Conservation (phyloP, 2,113 vertebrate species). For the Anarrhichthys ocellatus region DNA sequence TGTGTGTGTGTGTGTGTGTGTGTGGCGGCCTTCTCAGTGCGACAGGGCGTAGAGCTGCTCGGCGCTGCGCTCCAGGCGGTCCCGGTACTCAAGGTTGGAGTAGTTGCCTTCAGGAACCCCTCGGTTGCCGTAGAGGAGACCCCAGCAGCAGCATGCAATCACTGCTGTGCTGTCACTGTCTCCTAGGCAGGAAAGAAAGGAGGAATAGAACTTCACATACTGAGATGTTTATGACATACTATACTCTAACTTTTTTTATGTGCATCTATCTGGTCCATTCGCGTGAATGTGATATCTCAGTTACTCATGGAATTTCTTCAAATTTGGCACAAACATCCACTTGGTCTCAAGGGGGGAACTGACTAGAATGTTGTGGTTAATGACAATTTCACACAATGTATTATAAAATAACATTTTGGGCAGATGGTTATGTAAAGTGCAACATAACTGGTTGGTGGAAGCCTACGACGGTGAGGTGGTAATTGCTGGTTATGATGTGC, state of each 20-base stretch:
- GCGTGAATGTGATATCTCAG: too few species aligned
- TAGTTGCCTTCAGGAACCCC: conserved; percentile 84
- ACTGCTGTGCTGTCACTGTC: conserved; percentile 88
- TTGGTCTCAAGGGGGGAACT: too few species aligned
- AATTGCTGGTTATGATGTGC: background rate
- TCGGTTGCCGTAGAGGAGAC: conserved; percentile 78
- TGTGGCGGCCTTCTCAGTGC: conserved; percentile 36
- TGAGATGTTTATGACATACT: background rate
- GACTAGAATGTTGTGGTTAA: too few species aligned
- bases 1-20: background rate
- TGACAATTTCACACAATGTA: too few species aligned
- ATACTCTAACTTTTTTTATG: background rate
- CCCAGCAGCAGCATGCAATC: conserved; percentile 87
- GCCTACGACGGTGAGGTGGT: background rate
- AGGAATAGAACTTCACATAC: background rate
- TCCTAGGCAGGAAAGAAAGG: conserved; percentile 67
- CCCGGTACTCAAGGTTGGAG: conserved; percentile 83
- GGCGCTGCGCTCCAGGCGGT: conserved; percentile 68
- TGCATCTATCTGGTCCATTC: background rate
- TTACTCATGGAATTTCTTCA: too few species aligned
- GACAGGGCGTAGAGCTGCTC: conserved; percentile 73
- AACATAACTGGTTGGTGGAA: too few species aligned
- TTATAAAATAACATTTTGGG: too few species aligned
- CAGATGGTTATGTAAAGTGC: too few species aligned
- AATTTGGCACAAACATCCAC: too few species aligned